Evolutionary conservation across 2,797 vertebrate genomes (phyloP), one percentile per base, ranked within the genome.

Genomic region (Molossus alvarezi): DNA sequence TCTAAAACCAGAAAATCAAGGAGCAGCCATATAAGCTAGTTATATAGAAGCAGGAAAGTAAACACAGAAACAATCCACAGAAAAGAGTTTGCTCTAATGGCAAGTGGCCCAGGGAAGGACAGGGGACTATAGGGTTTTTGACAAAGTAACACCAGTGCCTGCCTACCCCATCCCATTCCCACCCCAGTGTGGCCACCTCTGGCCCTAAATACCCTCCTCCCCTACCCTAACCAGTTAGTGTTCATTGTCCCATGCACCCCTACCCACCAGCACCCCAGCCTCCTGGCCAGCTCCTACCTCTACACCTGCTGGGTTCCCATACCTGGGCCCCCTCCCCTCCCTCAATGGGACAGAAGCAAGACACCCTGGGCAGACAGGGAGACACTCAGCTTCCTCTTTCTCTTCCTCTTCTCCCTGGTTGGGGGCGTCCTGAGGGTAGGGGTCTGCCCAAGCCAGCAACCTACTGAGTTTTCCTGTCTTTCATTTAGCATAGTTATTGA

Each of bases 401-500:
- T 88, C 90, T 7, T 81, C 65, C 33, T 37, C 33, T 33, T 45
- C 88, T 85, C 62, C 51, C 29, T 10, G 37, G 17, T 2, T n/a
- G 23, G 60, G 67, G 51, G 27, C 14, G 21, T 57, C 80, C 75
- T n/a, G 45, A 53, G 17, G 10, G 14, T 29, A 15, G 69, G 69
- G 5, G 48, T 58, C 82, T 58, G 51, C 57, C 45, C 45, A 33
- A 72, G 25, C 37, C 79, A 53, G 82, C 69, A 14, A 25, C 51
- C 64, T 57, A 29, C 75, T 58, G 77, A 85, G 85, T 51, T 82
- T 67, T 75, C 60, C 84, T 57, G 6, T 23, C 51, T 53, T 85
- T 53, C 60, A 23, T 55, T 85, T 58, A 71, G 92, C 69, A 76
- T 73, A 91, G 79, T 73, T 86, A 57, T 13, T 18, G 76, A 91